phyloP scores from a whole-genome alignment of 2,113 vertebrate species.

The Catagonus wagneri region DNA sequence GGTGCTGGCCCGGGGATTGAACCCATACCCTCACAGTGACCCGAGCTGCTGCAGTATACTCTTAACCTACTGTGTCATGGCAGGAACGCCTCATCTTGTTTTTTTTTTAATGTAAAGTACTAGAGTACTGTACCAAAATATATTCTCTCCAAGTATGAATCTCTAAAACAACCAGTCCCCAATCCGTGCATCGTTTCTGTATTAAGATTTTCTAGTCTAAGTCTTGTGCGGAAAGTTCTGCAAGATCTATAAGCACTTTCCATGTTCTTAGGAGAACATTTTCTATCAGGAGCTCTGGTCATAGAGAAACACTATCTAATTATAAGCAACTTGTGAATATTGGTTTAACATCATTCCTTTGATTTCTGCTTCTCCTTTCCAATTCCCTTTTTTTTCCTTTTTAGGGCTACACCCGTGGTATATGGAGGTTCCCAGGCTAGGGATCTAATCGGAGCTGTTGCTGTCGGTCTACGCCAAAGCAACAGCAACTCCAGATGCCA shows the following conservation, averaged over 20 bases:
- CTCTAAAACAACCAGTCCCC: not conserved
- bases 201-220: conserved; percentile 40
- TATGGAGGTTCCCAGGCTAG: too few relatives aligned
- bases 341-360: not conserved
- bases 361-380: not conserved
- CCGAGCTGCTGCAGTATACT: too few relatives aligned
- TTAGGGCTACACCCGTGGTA: too few relatives aligned
- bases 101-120: conserved; percentile 40
- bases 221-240: not conserved
- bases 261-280: not conserved
- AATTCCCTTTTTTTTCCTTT: not conserved
- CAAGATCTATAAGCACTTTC: not conserved
- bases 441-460: too few relatives aligned
- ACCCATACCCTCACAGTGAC: too few relatives aligned
- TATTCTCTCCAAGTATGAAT: not conserved
- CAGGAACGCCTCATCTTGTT: too few relatives aligned
- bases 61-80: too few relatives aligned
- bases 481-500: too few relatives aligned
- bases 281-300: not conserved
- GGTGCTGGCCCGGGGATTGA: too few relatives aligned
- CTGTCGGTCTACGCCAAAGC: too few relatives aligned
- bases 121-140: not conserved
- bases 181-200: not conserved
- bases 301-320: not conserved
- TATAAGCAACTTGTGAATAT: not conserved